Conservation (phyloP, 2,797 vertebrate genomes). For the Clarias pachynema region DNA sequence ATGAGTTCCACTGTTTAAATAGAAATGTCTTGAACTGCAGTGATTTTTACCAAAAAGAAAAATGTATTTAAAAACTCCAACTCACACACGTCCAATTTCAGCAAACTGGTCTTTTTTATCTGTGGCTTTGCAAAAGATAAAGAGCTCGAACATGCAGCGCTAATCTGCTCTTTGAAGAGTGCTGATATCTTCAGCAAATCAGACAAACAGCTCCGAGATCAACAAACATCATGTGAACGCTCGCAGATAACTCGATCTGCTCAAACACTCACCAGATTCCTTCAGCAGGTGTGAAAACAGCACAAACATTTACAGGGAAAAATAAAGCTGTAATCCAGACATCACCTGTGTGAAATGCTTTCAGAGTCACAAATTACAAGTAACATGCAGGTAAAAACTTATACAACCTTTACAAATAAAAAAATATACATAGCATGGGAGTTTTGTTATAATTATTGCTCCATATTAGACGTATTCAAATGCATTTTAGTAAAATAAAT, state of each 20-base stretch:
- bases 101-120: background rate
- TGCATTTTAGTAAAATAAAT: background rate
- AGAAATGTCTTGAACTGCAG: background rate
- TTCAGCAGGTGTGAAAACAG: conserved; percentile 16
- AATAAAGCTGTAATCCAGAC: background rate
- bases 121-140: conserved; percentile 28
- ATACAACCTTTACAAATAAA: too few species aligned
- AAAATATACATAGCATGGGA: too few species aligned
- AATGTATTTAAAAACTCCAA: background rate
- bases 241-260: conserved; percentile 24
- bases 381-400: too few species aligned
- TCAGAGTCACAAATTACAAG: background rate
- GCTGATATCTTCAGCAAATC: conserved; percentile 46
- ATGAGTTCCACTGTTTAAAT: background rate
- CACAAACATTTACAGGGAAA: background rate
- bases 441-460: too few species aligned
- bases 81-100: background rate
- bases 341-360: background rate
- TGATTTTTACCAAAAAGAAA: background rate
- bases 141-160: background rate
- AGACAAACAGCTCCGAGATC: conserved; percentile 36
- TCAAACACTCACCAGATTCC: conserved; percentile 21
- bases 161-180: conserved; percentile 44
- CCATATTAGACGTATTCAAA: too few species aligned
- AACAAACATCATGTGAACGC: conserved; percentile 1